Evolutionary conservation across 2,797 vertebrate species (phyloP).

Genomic region (Distichodus sexfasciatus): DNA sequence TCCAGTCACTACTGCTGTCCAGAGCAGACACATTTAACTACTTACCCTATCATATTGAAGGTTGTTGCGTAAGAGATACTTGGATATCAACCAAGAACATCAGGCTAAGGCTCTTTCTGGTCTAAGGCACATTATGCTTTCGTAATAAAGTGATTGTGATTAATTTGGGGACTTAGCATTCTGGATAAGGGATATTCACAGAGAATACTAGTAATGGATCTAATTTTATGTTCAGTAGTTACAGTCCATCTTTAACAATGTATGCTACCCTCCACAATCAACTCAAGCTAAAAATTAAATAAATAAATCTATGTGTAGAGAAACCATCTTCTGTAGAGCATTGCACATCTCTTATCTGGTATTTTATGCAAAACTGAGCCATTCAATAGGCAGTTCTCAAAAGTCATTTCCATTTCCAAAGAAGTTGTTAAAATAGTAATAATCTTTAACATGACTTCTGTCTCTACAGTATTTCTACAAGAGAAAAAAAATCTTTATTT

Average conservation of each 20-base stretch:
- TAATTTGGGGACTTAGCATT: not conserved
- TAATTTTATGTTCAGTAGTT: not conserved
- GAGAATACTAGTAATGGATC: not conserved
- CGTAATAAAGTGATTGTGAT: not conserved
- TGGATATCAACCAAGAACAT: not conserved
- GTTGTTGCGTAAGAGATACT: not conserved
- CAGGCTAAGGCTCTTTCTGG: not conserved
- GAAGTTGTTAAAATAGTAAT: conserved; percentile 7
- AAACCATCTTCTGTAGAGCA: conserved; percentile 3
- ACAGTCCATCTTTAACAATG: not conserved
- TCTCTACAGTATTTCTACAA: not conserved
- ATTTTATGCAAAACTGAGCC: conserved; percentile 1
- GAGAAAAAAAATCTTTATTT: not conserved
- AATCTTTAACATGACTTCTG: not conserved
- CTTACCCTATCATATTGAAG: not conserved
- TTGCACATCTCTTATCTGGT: not conserved
- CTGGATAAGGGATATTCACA: not conserved
- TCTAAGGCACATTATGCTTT: not conserved
- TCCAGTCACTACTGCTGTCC: not conserved
- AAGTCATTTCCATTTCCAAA: conserved; percentile 5
- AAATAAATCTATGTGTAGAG: not conserved
- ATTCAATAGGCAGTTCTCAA: not conserved
- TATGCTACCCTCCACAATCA: not conserved
- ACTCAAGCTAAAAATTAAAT: not conserved
- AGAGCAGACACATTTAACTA: not conserved